Percentiles rank a stretch among this genome's conserved stretches.
Conservation (phyloP, 2,888 invertebrate genomes). For the Nasonia oneida region DNA sequence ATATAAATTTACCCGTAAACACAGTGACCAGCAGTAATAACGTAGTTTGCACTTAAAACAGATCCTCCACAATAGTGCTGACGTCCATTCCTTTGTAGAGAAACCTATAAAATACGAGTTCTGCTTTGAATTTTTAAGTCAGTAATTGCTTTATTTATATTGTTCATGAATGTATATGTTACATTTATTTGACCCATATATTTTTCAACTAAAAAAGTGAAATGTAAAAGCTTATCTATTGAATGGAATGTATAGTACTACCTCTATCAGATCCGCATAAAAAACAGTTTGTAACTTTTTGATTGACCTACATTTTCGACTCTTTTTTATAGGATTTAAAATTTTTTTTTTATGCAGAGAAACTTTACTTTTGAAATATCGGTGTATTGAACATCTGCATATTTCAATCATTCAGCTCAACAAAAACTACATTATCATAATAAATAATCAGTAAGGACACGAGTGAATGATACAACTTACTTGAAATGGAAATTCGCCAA, state of each 20-base stretch:
- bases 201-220: neutral
- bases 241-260: neutral
- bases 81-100: neutral
- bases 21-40: slow-evolving; percentile 29
- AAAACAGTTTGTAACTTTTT: neutral
- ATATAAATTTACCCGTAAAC: neutral
- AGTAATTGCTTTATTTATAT: neutral
- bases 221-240: slow-evolving; percentile 1
- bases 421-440: neutral
- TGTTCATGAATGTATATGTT: neutral
- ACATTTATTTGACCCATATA: neutral
- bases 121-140: neutral
- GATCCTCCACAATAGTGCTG: slow-evolving; percentile 27
- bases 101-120: slow-evolving; percentile 8
- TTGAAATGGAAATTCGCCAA: slow-evolving; percentile 33
- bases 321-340: neutral
- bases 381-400: neutral
- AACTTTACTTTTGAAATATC: neutral
- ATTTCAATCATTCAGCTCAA: too few species aligned
- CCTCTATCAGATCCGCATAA: neutral
- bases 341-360: neutral
- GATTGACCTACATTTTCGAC: slow-evolving; percentile 17
- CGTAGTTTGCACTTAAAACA: slow-evolving; percentile 8
- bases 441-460: neutral
- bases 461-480: neutral